Evolutionary conservation across 2,797 vertebrate species (phyloP).

Genomic region (Alca torda): DNA sequence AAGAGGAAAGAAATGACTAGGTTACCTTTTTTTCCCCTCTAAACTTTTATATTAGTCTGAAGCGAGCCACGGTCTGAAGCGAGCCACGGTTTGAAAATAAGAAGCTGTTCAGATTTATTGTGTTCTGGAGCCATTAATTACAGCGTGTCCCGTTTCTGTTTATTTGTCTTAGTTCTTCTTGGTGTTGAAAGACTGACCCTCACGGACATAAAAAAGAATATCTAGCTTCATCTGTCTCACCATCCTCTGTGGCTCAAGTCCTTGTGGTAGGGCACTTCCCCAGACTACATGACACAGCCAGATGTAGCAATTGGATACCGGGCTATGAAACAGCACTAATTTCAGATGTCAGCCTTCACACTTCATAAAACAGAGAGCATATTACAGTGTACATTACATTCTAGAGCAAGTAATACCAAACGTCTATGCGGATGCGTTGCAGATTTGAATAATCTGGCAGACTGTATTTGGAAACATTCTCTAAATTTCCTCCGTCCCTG

Average conservation of each 20-base stretch:
- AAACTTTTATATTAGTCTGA: constrained; percentile 39
- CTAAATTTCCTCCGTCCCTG: constrained; percentile 66
- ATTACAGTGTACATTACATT: constrained; percentile 10
- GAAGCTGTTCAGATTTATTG: constrained; percentile 50
- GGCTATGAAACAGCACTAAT: constrained; percentile 32
- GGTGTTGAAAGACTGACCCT: constrained; percentile 67
- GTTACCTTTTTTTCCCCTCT: background rate
- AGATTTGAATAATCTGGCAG: constrained; percentile 48
- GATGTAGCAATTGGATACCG: constrained; percentile 41
- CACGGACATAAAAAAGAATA: constrained; percentile 57
- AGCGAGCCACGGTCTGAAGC: background rate
- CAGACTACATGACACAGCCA: constrained; percentile 67
- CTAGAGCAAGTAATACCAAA: constrained; percentile 30
- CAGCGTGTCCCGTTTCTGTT: constrained; percentile 68
- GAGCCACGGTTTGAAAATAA: constrained; percentile 21
- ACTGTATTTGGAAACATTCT: constrained; percentile 45
- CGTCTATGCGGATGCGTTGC: background rate
- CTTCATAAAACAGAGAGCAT: constrained; percentile 32
- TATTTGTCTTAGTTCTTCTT: constrained; percentile 78
- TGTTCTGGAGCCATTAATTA: constrained; percentile 78
- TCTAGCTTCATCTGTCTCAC: constrained; percentile 54
- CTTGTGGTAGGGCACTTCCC: constrained; percentile 60
- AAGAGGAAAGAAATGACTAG: background rate
- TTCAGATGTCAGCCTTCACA: constrained; percentile 42
- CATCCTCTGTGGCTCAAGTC: constrained; percentile 58